Base-by-base conservation (phyloP, 2,888 invertebrate genomes). In the Cylloceria caligata region DNA sequence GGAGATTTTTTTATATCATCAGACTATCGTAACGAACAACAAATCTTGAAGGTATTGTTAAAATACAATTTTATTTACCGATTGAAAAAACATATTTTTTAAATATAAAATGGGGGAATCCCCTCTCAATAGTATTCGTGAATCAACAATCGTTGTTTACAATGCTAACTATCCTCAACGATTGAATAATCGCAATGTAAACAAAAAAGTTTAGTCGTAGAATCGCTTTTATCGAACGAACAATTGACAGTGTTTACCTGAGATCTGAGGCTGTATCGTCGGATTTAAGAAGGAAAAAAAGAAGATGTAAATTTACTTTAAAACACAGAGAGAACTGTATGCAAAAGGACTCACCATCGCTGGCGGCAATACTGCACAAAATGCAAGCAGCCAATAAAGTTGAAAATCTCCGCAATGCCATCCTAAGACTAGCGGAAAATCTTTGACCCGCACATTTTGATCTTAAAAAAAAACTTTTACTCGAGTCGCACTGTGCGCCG, bases 341-440 rank as follows among this genome's bases (percentile, higher is more conserved):
- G 45, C 5, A 30, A 69, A 42, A 34, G 30, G 21, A 83, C 83
- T 86, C 52, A 86, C 82, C 85, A 83, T 83, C 45, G 72, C 83
- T 84, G 81, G 85, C 84, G 81, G 86, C 85, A 77, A 87, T 83
- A 83, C 83, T 83, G 86, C 87, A 85, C 34, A 86, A 69, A 72
- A 89, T 86, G 85, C 85, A 89, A 84, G 85, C 85, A 83, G 86
- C 86, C 73, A 89, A 81, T 78, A 88, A 86, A 84, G 85, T 85
- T 80, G 80, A 83, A 78, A 87, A 84, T 83, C 80, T 88, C 81
- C 84, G 85, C 77, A 87, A 85, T 86, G 87, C 88, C 89, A 89
- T 89, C 85, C 88, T 89, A 88, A 81, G 80, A 83, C 79, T 83
- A 78, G 65, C 76, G 76, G 79, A 76, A 69, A 80, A 73, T 81